Conservation (phyloP, 2,888 invertebrate genomes). For the Orgyia antiqua region DNA sequence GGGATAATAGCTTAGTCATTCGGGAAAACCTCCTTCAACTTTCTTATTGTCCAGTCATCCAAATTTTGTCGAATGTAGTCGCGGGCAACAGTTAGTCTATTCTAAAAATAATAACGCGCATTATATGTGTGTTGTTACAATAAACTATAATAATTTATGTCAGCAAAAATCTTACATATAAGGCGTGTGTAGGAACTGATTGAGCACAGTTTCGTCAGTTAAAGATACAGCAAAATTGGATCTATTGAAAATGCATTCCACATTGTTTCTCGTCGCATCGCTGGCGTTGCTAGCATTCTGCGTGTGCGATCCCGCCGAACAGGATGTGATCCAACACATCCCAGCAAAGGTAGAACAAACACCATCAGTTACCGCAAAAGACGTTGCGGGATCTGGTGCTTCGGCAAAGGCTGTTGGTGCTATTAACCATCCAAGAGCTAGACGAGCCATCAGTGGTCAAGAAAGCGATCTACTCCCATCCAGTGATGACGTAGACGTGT, state of each 20-base stretch:
- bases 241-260: slow-evolving; percentile 64
- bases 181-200: slow-evolving; percentile 19
- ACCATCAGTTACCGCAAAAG: slow-evolving; percentile 67
- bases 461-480: slow-evolving; percentile 63
- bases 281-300: slow-evolving; percentile 60
- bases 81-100: no score
- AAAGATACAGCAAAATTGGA: slow-evolving; percentile 58
- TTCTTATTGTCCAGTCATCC: no score
- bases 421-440: slow-evolving; percentile 42
- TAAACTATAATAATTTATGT: slow-evolving; percentile 50
- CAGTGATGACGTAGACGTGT: slow-evolving; percentile 45
- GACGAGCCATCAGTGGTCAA: slow-evolving; percentile 51
- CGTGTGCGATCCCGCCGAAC: slow-evolving; percentile 54
- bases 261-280: slow-evolving; percentile 62
- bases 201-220: slow-evolving; percentile 30
- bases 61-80: no score
- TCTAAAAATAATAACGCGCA: slow-evolving; percentile 51
- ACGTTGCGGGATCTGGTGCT: slow-evolving; percentile 64
- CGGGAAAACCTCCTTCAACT: no score
- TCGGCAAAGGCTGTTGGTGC: slow-evolving; percentile 57
- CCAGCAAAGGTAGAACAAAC: slow-evolving; percentile 58
- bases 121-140: slow-evolving; percentile 49
- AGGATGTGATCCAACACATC: slow-evolving; percentile 65
- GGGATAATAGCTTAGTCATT: no score
- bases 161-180: slow-evolving; percentile 50